These are phyloP conservation scores for Torymus auratus DNA, from an alignment of 2,888 invertebrate species.

Conservation along the genomic window DNA sequence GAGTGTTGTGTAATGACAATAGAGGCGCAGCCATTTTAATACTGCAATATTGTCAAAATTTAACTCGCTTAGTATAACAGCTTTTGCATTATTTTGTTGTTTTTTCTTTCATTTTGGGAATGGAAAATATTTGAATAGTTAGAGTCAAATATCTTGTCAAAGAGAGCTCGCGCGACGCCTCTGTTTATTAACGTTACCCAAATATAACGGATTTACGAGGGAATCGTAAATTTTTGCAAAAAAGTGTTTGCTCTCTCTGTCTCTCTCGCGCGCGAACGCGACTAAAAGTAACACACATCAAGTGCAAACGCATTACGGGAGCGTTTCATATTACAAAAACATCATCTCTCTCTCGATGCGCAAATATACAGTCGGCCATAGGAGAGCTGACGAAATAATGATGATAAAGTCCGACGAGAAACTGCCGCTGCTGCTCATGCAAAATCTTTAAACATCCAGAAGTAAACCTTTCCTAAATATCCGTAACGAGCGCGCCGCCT, in stretches of 20 bases:
- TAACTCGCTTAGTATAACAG: too few species aligned
- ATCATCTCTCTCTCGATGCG: slow-evolving; percentile 25
- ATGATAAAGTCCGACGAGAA: slow-evolving; percentile 35
- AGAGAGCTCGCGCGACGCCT: too few species aligned
- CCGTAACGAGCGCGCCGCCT: too few species aligned
- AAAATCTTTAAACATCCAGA: too few species aligned
- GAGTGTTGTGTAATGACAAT: too few species aligned
- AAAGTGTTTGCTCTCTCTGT: background rate
- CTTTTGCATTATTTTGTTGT: too few species aligned
- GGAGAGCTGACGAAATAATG: slow-evolving; percentile 33
- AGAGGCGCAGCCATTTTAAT: too few species aligned
- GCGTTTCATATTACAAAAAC: slow-evolving; percentile 51
- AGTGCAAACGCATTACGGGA: slow-evolving; percentile 10
- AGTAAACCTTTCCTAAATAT: too few species aligned
- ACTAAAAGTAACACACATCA: slow-evolving; percentile 33
- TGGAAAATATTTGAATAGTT: too few species aligned
- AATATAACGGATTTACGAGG: slow-evolving; percentile 27
- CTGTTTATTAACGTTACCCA: background rate
- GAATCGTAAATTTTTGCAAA: background rate
- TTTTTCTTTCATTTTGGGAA: too few species aligned
- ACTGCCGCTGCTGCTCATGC: background rate
- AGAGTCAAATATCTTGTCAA: too few species aligned
- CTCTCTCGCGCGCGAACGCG: background rate
- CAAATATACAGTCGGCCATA: slow-evolving; percentile 32
- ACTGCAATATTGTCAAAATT: too few species aligned